A percentile compares a stretch with the other conserved stretches of the same genome.
Conservation (phyloP, 2,797 vertebrate species). For the Halcyon chelicuti region DNA sequence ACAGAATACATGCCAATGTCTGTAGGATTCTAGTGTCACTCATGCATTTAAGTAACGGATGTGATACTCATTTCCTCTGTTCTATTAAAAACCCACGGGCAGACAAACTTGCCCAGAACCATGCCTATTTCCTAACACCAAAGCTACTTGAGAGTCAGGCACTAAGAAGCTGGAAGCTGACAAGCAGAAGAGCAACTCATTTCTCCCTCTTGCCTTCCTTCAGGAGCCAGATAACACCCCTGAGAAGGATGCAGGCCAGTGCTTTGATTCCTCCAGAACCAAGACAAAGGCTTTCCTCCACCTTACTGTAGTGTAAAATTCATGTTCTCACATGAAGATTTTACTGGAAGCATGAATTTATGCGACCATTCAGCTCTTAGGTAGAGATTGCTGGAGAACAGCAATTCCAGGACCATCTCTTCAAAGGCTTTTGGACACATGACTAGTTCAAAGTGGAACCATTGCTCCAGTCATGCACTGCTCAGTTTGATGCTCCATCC, state of each 20-base stretch:
- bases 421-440: background rate
- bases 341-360: background rate
- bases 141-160: background rate
- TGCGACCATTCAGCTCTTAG: background rate
- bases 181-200: background rate
- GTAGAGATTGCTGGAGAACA: background rate
- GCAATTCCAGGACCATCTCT: background rate
- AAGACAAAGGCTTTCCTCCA: background rate
- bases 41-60: background rate
- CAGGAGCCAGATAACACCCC: background rate
- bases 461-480: fast-evolving
- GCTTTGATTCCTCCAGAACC: background rate
- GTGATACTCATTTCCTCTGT: constrained; percentile 9
- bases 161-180: background rate
- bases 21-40: background rate
- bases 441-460: background rate
- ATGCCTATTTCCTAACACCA: background rate
- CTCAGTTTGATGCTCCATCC: background rate
- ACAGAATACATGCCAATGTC: background rate
- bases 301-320: background rate
- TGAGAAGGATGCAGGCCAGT: background rate
- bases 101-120: background rate
- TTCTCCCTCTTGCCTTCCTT: background rate
- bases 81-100: constrained; percentile 10
- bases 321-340: background rate